Conservation (phyloP, 2,113 vertebrate species). For the Dipodomys spectabilis region DNA sequence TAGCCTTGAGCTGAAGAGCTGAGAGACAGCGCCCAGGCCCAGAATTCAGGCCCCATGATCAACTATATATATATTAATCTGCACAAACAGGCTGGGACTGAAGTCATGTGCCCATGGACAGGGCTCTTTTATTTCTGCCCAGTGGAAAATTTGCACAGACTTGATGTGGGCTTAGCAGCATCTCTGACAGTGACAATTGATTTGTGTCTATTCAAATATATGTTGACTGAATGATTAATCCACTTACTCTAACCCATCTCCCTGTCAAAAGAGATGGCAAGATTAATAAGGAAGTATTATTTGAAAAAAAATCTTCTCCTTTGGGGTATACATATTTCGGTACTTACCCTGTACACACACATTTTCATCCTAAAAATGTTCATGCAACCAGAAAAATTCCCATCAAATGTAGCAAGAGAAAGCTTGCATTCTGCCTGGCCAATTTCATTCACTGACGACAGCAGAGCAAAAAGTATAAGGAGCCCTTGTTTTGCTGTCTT, state of each 20-base stretch:
- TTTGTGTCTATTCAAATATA: not conserved
- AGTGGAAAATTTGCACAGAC: not conserved
- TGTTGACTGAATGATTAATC: not conserved
- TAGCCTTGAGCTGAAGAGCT: too few relatives aligned
- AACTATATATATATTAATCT: too few relatives aligned
- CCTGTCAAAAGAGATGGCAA: not conserved
- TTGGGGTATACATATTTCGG: not conserved
- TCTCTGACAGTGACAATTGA: not conserved
- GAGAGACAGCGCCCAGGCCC: too few relatives aligned
- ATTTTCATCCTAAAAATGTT: constrained; percentile 39
- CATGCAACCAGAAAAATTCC: not conserved
- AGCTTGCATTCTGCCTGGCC: not conserved
- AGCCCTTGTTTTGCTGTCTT: constrained; percentile 34
- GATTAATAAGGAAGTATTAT: too few relatives aligned
- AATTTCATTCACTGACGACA: constrained; percentile 30
- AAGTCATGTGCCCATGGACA: not conserved
- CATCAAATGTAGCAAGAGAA: not conserved
- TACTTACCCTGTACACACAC: not conserved
- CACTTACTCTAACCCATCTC: not conserved
- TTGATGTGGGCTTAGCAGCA: not conserved
- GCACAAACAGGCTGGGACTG: not conserved
- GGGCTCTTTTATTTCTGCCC: not conserved
- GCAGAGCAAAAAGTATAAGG: not conserved
- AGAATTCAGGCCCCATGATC: too few relatives aligned
- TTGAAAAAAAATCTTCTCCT: too few relatives aligned